phyloP scores from a whole-genome alignment of 1,140 invertebrate genomes.

The Saccostrea glomerata region DNA sequence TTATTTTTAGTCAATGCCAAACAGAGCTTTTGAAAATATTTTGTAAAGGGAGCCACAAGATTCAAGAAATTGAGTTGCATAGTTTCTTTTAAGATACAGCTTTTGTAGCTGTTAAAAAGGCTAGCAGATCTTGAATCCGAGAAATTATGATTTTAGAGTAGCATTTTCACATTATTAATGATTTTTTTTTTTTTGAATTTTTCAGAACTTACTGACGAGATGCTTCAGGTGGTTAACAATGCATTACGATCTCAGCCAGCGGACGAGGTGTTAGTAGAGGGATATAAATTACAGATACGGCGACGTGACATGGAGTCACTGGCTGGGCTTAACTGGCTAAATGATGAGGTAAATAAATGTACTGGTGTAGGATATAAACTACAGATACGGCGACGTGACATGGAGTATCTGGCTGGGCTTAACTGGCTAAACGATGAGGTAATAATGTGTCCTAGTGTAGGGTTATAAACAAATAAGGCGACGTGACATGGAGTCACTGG shows the following conservation, averaged over 20 bases:
- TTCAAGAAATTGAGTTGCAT: too few species aligned
- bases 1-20: too few species aligned
- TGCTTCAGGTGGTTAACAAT: slow-evolving; percentile 78
- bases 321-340: slow-evolving; percentile 90
- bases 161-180: too few species aligned
- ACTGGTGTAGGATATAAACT: slow-evolving; percentile 82
- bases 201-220: slow-evolving; percentile 76
- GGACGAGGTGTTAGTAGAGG: slow-evolving; percentile 81
- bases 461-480: too few species aligned
- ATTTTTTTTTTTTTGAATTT: not conserved
- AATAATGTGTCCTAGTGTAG: not conserved
- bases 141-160: too few species aligned
- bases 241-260: slow-evolving; percentile 78
- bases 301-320: slow-evolving; percentile 90
- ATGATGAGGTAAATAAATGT: slow-evolving; percentile 81
- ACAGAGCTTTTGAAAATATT: too few species aligned
- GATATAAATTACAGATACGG: slow-evolving; percentile 82
- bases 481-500: too few species aligned
- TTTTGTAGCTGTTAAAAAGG: too few species aligned
- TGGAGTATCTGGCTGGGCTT: slow-evolving; percentile 88
- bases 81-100: too few species aligned
- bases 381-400: slow-evolving; percentile 85
- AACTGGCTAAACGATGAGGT: slow-evolving; percentile 98
- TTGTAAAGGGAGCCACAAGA: too few species aligned
- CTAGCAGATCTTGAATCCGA: too few species aligned